These are phyloP conservation scores for Progne subis DNA, from an alignment of 2,113 vertebrate genomes.

Conservation along the genomic window DNA sequence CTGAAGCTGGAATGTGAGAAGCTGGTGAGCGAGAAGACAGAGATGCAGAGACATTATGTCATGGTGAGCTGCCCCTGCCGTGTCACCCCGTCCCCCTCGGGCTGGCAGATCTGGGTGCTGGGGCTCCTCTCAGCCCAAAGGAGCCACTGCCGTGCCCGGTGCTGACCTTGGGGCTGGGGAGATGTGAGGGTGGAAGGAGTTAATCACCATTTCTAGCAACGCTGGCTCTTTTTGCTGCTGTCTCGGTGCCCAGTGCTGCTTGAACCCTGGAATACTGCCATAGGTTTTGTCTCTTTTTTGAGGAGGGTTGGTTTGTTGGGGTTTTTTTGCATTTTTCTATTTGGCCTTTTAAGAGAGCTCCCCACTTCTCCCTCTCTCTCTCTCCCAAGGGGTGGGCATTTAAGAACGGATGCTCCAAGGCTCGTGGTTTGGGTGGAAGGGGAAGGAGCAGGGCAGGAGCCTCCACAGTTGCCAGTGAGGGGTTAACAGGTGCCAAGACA, in stretches of 20 bases:
- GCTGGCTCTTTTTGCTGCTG: background rate
- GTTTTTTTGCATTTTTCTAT: background rate
- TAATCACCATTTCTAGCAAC: background rate
- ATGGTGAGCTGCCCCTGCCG: slow-evolving; percentile 72
- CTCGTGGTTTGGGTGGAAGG: background rate
- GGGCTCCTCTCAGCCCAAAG: background rate
- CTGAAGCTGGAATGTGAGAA: slow-evolving; percentile 85
- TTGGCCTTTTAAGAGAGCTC: background rate
- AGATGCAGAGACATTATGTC: slow-evolving; percentile 83
- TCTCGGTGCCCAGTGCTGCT: background rate
- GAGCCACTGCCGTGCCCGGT: background rate
- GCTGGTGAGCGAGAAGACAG: slow-evolving; percentile 80
- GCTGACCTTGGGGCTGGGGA: background rate
- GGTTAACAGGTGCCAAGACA: background rate
- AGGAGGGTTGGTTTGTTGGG: background rate
- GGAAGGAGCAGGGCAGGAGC: background rate
- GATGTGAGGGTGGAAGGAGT: background rate
- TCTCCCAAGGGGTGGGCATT: background rate
- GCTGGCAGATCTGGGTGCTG: accelerated
- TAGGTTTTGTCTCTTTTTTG: background rate
- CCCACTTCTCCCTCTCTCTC: background rate
- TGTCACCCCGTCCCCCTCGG: background rate
- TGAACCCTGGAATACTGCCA: background rate
- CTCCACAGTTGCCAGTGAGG: accelerated
- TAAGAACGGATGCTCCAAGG: background rate